These are phyloP conservation scores for Nyctereutes procyonoides DNA, from an alignment of 2,113 vertebrate species.

Conservation along the genomic window DNA sequence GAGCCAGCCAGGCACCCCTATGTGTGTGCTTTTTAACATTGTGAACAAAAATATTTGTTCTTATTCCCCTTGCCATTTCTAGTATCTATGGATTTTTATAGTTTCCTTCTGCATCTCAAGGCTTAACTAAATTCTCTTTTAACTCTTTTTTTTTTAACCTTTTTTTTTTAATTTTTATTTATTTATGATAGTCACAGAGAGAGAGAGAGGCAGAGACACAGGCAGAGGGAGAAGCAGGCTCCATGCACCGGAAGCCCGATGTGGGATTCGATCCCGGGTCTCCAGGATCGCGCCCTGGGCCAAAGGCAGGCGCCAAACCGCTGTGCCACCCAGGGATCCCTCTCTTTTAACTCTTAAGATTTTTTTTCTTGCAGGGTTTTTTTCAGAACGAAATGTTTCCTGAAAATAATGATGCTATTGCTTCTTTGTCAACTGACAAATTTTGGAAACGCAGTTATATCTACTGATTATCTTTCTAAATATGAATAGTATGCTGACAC, in stretches of 20 bases:
- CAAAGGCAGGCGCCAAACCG: no score
- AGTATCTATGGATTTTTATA: neutral
- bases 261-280: no score
- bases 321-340: no score
- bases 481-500: neutral
- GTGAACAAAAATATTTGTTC: neutral
- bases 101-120: neutral
- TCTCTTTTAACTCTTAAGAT: neutral
- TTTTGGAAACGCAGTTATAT: conserved; percentile 10
- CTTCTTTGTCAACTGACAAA: neutral
- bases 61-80: neutral
- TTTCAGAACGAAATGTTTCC: neutral
- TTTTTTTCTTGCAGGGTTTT: neutral
- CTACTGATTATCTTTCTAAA: neutral
- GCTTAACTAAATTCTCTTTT: conserved; percentile 12
- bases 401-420: neutral
- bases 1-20: neutral
- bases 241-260: no score
- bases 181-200: no score
- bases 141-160: neutral
- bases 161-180: no score
- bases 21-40: neutral
- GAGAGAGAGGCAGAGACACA: no score
- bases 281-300: no score
- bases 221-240: no score